Conservation (phyloP, 2,888 invertebrate species). For the Lymantria dispar region DNA sequence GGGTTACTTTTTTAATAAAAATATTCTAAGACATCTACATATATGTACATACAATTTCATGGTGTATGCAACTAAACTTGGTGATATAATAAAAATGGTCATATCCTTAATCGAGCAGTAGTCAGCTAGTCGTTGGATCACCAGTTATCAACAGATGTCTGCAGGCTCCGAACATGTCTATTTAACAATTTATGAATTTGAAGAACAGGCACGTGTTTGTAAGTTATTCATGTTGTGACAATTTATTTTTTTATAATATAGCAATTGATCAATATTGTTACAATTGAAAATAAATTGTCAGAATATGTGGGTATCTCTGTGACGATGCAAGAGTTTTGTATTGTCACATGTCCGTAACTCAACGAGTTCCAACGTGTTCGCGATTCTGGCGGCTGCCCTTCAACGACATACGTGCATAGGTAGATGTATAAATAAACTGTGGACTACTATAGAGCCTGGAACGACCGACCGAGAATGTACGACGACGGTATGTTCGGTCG, state of each 20-base stretch:
- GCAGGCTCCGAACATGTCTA: conserved; percentile 19
- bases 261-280: neutral
- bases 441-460: conserved; percentile 41
- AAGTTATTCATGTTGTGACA: conserved; percentile 51
- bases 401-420: conserved; percentile 36
- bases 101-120: conserved; percentile 17
- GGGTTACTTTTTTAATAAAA: neutral
- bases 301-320: conserved; percentile 28
- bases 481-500: conserved; percentile 70
- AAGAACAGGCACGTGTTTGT: conserved; percentile 29
- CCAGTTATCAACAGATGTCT: conserved; percentile 34
- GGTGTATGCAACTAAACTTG: conserved; percentile 14
- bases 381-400: conserved; percentile 28
- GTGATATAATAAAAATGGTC: conserved; percentile 3
- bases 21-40: neutral
- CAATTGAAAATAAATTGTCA: conserved; percentile 32
- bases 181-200: neutral
- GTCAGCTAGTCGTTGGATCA: conserved; percentile 33
- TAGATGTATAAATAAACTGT: conserved; percentile 39
- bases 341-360: conserved; percentile 14
- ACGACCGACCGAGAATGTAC: conserved; percentile 52
- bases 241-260: conserved; percentile 12
- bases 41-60: conserved; percentile 11
- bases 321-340: conserved; percentile 8
- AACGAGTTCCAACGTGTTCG: conserved; percentile 25